Evolutionary conservation across 2,797 vertebrate species (phyloP).

Genomic region (Rhynchotus rufescens): DNA sequence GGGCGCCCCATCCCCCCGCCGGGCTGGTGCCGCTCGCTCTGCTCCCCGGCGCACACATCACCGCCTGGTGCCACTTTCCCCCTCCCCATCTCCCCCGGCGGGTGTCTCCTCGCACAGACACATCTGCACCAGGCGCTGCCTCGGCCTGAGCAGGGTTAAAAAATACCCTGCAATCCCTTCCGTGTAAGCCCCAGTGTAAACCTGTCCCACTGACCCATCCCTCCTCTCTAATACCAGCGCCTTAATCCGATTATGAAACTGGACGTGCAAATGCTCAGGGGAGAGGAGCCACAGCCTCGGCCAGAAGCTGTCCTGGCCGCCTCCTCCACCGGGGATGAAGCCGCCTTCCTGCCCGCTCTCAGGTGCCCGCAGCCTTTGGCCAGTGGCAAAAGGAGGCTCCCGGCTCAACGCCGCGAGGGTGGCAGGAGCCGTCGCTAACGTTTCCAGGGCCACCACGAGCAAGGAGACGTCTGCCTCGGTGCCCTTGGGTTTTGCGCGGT

Average conservation of each 20-base stretch:
- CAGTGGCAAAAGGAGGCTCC: not conserved
- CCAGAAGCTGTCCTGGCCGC: constrained; percentile 37
- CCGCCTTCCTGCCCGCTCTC: not conserved
- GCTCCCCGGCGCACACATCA: not conserved
- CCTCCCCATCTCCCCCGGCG: not conserved
- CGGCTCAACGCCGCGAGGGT: not conserved
- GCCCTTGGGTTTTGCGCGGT: not conserved
- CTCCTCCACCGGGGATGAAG: not conserved
- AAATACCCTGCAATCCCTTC: constrained; percentile 57
- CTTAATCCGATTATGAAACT: constrained; percentile 77
- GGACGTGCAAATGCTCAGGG: constrained; percentile 70
- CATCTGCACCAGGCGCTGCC: not conserved
- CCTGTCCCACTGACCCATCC: constrained; percentile 76
- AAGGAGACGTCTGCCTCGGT: not conserved
- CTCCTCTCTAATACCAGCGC: constrained; percentile 69
- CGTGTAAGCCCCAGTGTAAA: constrained; percentile 65
- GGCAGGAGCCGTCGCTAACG: not conserved
- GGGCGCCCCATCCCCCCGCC: constrained; percentile 36
- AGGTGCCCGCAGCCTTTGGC: not conserved
- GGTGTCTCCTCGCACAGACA: not conserved
- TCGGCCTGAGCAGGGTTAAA: constrained; percentile 59
- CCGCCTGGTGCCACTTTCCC: constrained; percentile 35
- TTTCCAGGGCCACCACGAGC: not conserved
- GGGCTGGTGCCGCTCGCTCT: constrained; percentile 53
- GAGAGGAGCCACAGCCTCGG: constrained; percentile 16